Percentiles rank a stretch among this genome's conserved stretches.
These are phyloP conservation scores for Leguminivora glycinivorella DNA, from an alignment of 1,140 invertebrate species.

Conservation along the genomic window DNA sequence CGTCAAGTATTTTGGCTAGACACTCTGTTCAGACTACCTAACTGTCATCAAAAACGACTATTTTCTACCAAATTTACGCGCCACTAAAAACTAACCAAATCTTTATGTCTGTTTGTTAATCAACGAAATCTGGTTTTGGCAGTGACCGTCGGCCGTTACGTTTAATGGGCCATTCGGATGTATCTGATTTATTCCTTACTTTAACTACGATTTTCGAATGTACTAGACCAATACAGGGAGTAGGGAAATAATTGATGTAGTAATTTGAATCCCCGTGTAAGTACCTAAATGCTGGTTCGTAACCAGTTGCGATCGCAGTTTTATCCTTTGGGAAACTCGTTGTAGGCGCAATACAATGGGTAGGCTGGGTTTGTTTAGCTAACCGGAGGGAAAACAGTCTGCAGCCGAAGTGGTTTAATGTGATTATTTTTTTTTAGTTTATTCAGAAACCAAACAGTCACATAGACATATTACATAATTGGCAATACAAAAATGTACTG, in stretches of 20 bases:
- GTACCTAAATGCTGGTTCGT: no score
- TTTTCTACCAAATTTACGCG: background rate
- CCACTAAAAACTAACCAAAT: background rate
- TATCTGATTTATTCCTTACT: constrained; percentile 27
- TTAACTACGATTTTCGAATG: constrained; percentile 23
- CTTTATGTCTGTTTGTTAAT: constrained; percentile 22
- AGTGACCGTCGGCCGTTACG: constrained; percentile 2
- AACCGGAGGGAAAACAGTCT: no score
- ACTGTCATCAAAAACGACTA: constrained; percentile 39
- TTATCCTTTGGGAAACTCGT: no score
- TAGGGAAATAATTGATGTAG: background rate
- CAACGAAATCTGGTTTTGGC: constrained; percentile 24
- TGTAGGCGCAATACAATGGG: no score
- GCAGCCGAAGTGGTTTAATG: no score
- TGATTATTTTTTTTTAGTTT: no score
- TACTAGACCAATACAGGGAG: background rate
- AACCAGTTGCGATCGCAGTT: no score
- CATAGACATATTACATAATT: no score
- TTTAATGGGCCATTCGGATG: constrained; percentile 23
- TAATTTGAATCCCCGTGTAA: background rate
- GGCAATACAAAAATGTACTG: no score
- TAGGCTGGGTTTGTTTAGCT: no score
- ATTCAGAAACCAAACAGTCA: no score
- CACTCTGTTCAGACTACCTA: background rate
- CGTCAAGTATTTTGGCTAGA: no score